phyloP scores from a whole-genome alignment of 1,140 invertebrate species.

The Rhopalosiphum padi region DNA sequence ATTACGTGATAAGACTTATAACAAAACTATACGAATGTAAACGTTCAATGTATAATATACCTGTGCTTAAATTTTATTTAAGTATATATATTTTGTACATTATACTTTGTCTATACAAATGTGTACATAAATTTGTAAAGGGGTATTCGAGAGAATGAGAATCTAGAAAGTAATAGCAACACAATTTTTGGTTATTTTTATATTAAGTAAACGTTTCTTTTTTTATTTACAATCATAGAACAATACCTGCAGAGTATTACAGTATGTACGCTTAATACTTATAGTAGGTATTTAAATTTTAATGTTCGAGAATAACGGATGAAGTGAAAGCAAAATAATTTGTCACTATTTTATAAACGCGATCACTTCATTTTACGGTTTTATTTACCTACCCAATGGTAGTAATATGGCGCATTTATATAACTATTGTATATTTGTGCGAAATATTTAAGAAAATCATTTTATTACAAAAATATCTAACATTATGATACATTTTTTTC shows the following conservation, averaged over 20 bases:
- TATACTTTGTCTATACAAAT: background rate
- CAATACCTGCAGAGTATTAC: background rate
- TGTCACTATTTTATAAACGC: constrained; percentile 15
- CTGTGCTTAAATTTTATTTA: background rate
- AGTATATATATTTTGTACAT: background rate
- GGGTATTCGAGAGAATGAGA: background rate
- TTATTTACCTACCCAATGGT: background rate
- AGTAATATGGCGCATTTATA: background rate
- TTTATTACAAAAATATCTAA: background rate
- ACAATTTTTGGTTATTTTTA: background rate
- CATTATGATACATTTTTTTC: background rate
- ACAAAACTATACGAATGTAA: background rate
- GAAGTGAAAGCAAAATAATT: constrained; percentile 25
- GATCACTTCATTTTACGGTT: background rate
- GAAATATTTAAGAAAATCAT: background rate
- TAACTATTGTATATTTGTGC: background rate
- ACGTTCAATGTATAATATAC: background rate
- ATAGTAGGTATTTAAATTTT: constrained; percentile 1
- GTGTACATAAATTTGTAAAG: background rate
- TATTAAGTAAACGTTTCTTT: constrained; percentile 20
- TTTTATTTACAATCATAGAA: background rate
- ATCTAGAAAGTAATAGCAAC: background rate
- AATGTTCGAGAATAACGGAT: background rate
- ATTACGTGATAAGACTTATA: background rate
- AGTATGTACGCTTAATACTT: background rate